phyloP scores from a whole-genome alignment of 2,888 invertebrate genomes.

The Byasa hedistus region DNA sequence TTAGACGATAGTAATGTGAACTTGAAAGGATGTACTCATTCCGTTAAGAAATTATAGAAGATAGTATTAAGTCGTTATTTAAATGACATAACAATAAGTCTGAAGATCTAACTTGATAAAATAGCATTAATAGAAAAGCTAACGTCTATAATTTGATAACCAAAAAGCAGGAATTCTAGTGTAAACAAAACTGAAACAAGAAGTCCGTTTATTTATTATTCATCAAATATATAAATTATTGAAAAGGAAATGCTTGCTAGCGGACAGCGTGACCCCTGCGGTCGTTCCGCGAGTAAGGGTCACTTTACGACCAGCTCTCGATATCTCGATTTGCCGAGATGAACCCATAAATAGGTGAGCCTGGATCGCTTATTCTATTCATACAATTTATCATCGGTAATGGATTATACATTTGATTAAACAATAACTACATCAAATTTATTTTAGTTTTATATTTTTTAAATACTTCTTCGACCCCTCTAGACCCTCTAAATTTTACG shows the following conservation, averaged over 20 bases:
- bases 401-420: neutral
- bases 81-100: too few species aligned
- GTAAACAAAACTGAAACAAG: constrained; percentile 55
- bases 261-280: constrained; percentile 48
- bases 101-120: neutral
- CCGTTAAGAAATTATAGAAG: too few species aligned
- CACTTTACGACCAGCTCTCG: constrained; percentile 60
- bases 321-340: constrained; percentile 42
- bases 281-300: constrained; percentile 45
- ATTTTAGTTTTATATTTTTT: too few species aligned
- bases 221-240: constrained; percentile 79
- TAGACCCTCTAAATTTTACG: too few species aligned
- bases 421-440: neutral
- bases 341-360: constrained; percentile 21
- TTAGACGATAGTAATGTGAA: too few species aligned
- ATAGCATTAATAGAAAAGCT: neutral
- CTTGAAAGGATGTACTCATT: too few species aligned
- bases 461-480: too few species aligned
- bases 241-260: constrained; percentile 53
- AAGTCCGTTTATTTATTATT: constrained; percentile 66
- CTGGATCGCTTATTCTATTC: constrained; percentile 12
- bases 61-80: too few species aligned
- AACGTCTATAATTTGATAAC: neutral
- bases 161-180: neutral
- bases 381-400: constrained; percentile 8